Conservation (phyloP, 2,888 invertebrate species). For the Zeuzera pyrina region DNA sequence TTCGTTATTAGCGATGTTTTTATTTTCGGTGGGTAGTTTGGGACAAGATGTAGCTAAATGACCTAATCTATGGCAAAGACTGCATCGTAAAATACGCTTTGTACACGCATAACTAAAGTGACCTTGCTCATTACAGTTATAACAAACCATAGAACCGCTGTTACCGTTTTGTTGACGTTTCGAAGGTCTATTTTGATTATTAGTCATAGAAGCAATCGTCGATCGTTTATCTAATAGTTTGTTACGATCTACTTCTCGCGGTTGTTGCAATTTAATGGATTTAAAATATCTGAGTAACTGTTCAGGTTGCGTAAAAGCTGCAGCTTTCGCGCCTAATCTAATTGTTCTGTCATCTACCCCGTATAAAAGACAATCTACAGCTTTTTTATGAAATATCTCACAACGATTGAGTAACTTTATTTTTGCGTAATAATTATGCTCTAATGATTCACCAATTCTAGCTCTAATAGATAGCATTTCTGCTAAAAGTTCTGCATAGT, state of each 20-base stretch:
- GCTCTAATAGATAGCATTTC: conserved; percentile 16
- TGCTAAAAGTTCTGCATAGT: conserved; percentile 13
- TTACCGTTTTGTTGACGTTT: too few species aligned
- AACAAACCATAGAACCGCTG: too few species aligned
- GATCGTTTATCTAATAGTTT: background rate
- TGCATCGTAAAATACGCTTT: too few species aligned
- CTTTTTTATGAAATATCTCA: background rate
- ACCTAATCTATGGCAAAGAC: too few species aligned
- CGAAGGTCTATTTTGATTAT: background rate
- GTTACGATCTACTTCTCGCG: background rate
- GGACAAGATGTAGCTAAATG: too few species aligned
- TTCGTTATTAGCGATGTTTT: too few species aligned
- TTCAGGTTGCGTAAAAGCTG: background rate
- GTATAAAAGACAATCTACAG: conserved; percentile 4
- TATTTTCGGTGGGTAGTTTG: too few species aligned
- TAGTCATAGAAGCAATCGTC: background rate
- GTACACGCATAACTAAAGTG: too few species aligned
- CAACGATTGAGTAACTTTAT: conserved; percentile 2
- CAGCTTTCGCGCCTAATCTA: conserved; percentile 2
- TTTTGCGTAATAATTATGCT: conserved; percentile 4
- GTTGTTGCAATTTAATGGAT: conserved; percentile 1
- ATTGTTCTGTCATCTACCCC: conserved; percentile 3
- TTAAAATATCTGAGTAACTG: too few species aligned
- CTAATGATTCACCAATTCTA: conserved; percentile 3
- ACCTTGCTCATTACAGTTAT: too few species aligned